A percentile compares a stretch with the other conserved stretches of the same genome.
Evolutionary conservation across 1,140 invertebrate species (phyloP).

Genomic region (Meloidogyne floridensis): DNA sequence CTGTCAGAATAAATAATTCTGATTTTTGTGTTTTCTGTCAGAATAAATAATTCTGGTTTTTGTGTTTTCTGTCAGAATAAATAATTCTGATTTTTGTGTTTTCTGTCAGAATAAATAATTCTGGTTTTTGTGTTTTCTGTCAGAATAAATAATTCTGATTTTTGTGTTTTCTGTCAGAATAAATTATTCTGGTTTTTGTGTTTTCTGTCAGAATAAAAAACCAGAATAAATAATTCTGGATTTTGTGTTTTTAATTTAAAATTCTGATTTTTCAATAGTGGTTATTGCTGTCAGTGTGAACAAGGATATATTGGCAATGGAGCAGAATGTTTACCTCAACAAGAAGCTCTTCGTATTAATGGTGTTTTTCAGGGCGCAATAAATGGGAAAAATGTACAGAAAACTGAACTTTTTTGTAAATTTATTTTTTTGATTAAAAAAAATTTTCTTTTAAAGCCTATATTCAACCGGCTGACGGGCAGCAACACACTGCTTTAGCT

Average conservation of each 20-base stretch:
- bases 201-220: too few relatives aligned
- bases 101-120: not conserved
- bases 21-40: not conserved
- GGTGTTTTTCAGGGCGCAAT: constrained; percentile 80
- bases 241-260: constrained; percentile 5
- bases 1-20: not conserved
- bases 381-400: constrained; percentile 77
- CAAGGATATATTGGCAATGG: constrained; percentile 85
- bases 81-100: constrained; percentile 5
- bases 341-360: constrained; percentile 77
- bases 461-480: constrained; percentile 82
- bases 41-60: too few relatives aligned
- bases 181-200: not conserved
- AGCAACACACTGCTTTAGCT: constrained; percentile 86
- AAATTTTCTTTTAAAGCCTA: constrained; percentile 70
- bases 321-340: constrained; percentile 72
- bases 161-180: not conserved
- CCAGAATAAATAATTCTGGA: not conserved
- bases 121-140: too few relatives aligned
- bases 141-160: not conserved
- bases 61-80: too few relatives aligned
- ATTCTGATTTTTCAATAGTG: constrained; percentile 68
- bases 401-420: constrained; percentile 80
- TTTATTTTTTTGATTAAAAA: not conserved
- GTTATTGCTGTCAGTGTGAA: constrained; percentile 85